A percentile compares a stretch with the other conserved stretches of the same genome.
phyloP scores from a whole-genome alignment of 2,113 vertebrate genomes.

The Microtus montanus region DNA sequence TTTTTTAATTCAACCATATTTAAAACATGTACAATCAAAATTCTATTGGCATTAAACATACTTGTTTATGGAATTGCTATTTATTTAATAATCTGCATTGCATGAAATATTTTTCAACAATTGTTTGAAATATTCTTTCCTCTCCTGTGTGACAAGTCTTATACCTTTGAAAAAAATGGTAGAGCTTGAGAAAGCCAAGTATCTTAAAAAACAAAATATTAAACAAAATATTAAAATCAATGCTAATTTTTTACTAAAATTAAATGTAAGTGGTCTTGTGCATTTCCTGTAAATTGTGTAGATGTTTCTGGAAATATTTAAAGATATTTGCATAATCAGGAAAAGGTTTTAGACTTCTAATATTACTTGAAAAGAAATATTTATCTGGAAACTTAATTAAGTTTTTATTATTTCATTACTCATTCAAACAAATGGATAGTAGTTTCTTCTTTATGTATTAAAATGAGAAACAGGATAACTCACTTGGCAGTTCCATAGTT shows the following conservation, averaged over 20 bases:
- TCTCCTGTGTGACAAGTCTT: background rate
- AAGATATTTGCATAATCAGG: background rate
- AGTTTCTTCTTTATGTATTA: constrained; percentile 39
- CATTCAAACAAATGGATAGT: constrained; percentile 3
- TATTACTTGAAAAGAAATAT: constrained; percentile 8
- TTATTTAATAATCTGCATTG: background rate
- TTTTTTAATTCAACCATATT: constrained; percentile 32
- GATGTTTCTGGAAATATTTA: constrained; percentile 25
- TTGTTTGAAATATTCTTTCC: constrained; percentile 1
- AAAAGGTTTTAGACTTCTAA: constrained; percentile 9
- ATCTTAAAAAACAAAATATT: constrained; percentile 20
- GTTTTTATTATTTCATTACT: background rate
- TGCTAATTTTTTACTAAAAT: constrained; percentile 30
- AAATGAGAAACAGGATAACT: background rate
- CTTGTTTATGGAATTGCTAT: background rate
- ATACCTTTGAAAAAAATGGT: background rate
- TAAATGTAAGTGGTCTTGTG: background rate
- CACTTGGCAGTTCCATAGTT: background rate
- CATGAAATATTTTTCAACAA: constrained; percentile 14
- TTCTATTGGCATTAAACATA: background rate
- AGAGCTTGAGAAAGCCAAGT: background rate
- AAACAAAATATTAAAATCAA: background rate
- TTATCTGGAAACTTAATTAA: background rate
- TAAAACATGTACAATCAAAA: background rate
- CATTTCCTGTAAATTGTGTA: constrained; percentile 32